These are phyloP conservation scores for Clanis bilineata DNA, from an alignment of 2,888 invertebrate species.

Conservation along the genomic window DNA sequence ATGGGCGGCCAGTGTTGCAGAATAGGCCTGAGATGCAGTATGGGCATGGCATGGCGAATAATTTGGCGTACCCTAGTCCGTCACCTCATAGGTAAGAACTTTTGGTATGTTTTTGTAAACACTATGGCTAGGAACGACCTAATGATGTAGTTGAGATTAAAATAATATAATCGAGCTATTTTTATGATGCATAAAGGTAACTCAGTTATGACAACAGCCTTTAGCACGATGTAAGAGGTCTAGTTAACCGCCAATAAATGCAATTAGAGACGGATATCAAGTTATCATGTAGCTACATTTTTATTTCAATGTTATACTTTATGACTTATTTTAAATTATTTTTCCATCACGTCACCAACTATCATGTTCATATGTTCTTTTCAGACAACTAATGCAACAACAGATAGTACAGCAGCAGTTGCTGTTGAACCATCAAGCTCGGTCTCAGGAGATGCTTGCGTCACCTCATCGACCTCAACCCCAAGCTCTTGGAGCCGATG, in stretches of 20 bases:
- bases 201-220: too few relatives aligned
- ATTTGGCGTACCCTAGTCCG: slow-evolving; percentile 73
- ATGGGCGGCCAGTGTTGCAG: slow-evolving; percentile 82
- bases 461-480: slow-evolving; percentile 60
- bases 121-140: too few relatives aligned
- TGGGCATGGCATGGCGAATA: slow-evolving; percentile 62
- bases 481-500: slow-evolving; percentile 72
- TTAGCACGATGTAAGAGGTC: too few relatives aligned
- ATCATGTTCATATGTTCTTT: slow-evolving; percentile 19
- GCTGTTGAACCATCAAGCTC: slow-evolving; percentile 73
- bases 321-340: too few relatives aligned
- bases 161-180: too few relatives aligned
- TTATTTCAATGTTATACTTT: too few relatives aligned
- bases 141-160: too few relatives aligned
- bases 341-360: too few relatives aligned
- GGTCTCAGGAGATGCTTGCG: slow-evolving; percentile 82
- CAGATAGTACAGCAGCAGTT: slow-evolving; percentile 77
- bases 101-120: neutral
- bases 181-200: too few relatives aligned
- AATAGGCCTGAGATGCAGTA: slow-evolving; percentile 65
- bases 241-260: too few relatives aligned
- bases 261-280: too few relatives aligned
- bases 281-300: too few relatives aligned
- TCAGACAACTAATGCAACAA: slow-evolving; percentile 73
- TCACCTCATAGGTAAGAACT: slow-evolving; percentile 67